phyloP scores from a whole-genome alignment of 2,888 invertebrate genomes.

The Cheilosia grossa region DNA sequence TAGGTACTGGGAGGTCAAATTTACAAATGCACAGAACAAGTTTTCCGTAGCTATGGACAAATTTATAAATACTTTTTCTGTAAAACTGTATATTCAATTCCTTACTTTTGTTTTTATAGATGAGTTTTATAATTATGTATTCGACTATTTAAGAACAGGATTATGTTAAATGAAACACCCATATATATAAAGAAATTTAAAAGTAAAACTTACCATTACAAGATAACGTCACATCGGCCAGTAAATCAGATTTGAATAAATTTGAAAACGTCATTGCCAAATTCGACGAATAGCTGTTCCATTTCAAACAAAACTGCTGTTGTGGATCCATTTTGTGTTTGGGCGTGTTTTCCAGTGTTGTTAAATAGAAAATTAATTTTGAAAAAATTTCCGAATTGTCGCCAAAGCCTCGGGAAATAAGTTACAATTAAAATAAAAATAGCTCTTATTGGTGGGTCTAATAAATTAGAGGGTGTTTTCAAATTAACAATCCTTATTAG shows the following conservation, averaged over 20 bases:
- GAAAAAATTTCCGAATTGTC: slow-evolving; percentile 26
- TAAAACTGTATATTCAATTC: too few species aligned
- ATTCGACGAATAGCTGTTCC: slow-evolving; percentile 98
- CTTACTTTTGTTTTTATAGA: too few species aligned
- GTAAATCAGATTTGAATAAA: slow-evolving; percentile 95
- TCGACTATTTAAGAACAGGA: too few species aligned
- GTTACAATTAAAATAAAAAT: slow-evolving; percentile 34
- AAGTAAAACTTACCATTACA: slow-evolving; percentile 91
- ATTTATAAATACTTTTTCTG: too few species aligned
- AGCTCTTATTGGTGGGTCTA: slow-evolving; percentile 61
- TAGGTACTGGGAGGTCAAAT: too few species aligned
- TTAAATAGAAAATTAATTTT: slow-evolving; percentile 19
- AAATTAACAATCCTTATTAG: slow-evolving; percentile 31
- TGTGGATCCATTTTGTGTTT: slow-evolving; percentile 91
- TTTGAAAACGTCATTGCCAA: slow-evolving; percentile 96
- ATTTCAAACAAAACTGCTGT: slow-evolving; percentile 97
- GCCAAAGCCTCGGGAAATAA: slow-evolving; percentile 32
- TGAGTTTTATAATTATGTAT: too few species aligned
- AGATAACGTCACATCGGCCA: slow-evolving; percentile 95
- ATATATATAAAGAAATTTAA: not conserved
- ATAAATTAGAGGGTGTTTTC: slow-evolving; percentile 16
- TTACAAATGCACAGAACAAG: too few species aligned
- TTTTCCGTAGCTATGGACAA: too few species aligned
- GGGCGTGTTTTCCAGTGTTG: slow-evolving; percentile 53
- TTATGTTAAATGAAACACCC: too few species aligned